A percentile compares a stretch with the other conserved stretches of the same genome.
Conservation (phyloP, 2,797 vertebrate species). For the Scarus forsteni region DNA sequence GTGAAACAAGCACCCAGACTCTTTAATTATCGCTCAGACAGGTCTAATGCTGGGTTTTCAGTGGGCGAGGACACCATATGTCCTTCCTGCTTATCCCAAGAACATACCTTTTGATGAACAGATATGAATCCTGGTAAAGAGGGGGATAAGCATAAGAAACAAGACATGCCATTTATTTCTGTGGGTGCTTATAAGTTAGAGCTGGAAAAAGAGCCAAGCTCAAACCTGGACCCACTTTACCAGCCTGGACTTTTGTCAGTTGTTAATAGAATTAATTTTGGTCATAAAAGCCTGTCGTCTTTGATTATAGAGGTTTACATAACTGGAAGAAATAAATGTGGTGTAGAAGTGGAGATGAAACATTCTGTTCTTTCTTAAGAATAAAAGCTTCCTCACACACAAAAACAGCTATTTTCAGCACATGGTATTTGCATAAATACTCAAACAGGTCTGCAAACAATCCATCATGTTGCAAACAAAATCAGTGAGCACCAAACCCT, state of each 20-base stretch:
- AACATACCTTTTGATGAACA: slow-evolving; percentile 51
- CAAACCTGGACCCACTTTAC: slow-evolving; percentile 64
- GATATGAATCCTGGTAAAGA: slow-evolving; percentile 56
- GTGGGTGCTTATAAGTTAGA: slow-evolving; percentile 37
- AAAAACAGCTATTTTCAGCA: slow-evolving; percentile 47
- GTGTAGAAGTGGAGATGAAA: slow-evolving; percentile 30
- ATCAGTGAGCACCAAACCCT: slow-evolving; percentile 42
- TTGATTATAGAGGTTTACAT: slow-evolving; percentile 30
- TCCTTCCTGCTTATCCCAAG: slow-evolving; percentile 33
- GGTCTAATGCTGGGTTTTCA: slow-evolving; percentile 15
- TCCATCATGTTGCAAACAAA: slow-evolving; percentile 50
- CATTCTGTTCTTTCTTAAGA: slow-evolving; percentile 39
- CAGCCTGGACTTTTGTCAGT: slow-evolving; percentile 24
- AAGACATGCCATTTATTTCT: slow-evolving; percentile 48
- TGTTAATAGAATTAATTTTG: slow-evolving; percentile 29
- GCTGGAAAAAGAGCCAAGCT: slow-evolving; percentile 30
- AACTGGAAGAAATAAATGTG: slow-evolving; percentile 42
- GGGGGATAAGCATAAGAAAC: slow-evolving; percentile 50
- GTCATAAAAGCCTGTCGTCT: slow-evolving; percentile 28
- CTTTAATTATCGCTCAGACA: slow-evolving; percentile 24
- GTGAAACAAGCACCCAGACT: slow-evolving; percentile 19
- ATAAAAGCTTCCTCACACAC: slow-evolving; percentile 44
- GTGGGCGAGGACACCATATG: slow-evolving; percentile 30
- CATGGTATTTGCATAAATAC: slow-evolving; percentile 48
- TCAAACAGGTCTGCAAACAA: slow-evolving; percentile 67